phyloP scores from a whole-genome alignment of 2,113 vertebrate genomes.

The Sialia sialis region DNA sequence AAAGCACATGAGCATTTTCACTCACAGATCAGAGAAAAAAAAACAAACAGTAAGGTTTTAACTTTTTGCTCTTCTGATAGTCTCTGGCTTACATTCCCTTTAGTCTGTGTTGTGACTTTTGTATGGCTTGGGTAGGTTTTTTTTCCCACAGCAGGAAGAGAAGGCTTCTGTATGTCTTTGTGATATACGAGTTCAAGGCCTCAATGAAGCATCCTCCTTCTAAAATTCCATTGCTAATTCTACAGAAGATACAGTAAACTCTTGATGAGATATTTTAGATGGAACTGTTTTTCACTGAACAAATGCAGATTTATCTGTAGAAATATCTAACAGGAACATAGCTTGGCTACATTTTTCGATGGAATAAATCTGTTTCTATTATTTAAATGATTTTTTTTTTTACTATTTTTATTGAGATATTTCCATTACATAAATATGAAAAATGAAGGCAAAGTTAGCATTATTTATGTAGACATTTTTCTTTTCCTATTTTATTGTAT shows the following conservation, averaged over 20 bases:
- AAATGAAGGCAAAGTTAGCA: not conserved
- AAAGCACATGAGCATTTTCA: not conserved
- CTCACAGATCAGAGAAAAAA: not conserved
- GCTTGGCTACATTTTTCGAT: too few species aligned
- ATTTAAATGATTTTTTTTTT: too few species aligned
- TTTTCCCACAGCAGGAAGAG: not conserved
- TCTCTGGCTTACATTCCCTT: not conserved
- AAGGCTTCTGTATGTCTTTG: not conserved
- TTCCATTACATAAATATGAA: not conserved
- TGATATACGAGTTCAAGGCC: not conserved
- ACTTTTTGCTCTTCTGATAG: not conserved
- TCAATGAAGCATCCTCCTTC: not conserved
- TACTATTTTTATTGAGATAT: not conserved
- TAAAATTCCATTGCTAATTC: not conserved
- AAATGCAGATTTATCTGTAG: not conserved
- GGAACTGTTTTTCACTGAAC: not conserved
- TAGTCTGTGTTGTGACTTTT: not conserved
- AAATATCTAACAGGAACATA: not conserved
- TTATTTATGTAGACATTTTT: fast-evolving
- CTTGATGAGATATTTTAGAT: not conserved
- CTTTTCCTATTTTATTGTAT: not conserved
- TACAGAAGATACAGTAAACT: not conserved
- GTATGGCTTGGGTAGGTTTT: not conserved
- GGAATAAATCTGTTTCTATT: too few species aligned
- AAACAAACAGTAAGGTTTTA: not conserved